Base-by-base conservation (phyloP, 1,140 invertebrate species). In the Bombus affinis region DNA sequence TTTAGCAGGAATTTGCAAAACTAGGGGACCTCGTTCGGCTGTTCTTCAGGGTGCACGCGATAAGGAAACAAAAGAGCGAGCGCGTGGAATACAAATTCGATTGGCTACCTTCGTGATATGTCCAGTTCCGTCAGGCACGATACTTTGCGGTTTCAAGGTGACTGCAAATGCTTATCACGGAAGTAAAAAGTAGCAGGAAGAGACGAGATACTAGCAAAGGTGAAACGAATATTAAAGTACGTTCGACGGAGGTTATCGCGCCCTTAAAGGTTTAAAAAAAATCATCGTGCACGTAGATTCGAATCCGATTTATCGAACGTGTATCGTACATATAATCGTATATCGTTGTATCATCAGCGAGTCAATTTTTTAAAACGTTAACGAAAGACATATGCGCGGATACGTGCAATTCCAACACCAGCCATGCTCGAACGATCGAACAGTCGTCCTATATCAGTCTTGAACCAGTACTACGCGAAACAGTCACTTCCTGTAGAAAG, bases 401-500 rank as follows among this genome's bases (percentile, higher is more conserved):
- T 57, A 22, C 3, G 37, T 44, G 2, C 3, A 73, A 73, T 35
- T 73, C 2, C 18, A 72, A 53, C 15, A 35, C 0, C 18, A 32
- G 32, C 8, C 4, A 37, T 42, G 65, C 5, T 39, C n/a, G n/a
- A 57, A 72, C 37, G 53, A 62, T 32, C 35, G 18, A 59, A 71
- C 47, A 2, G 5, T 68, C 25, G 12, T 35, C 28, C 42, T 68
- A 9, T 65, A 53, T 76, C 37, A 9, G 47, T 25, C 15, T 82
- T 1, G 57, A 47, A 10, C 37, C 66, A 66, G 35, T 47, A 57
- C 15, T 57, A 42, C 37, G 0, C 35, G 73, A 42, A 35, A 57
- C 74, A 62, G 70, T 79, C 66, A 47, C 81, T 86, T 86, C 85
- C 85, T 86, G 85, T 86, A 84, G 85, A 86, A 86, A 86, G 85